Conservation (phyloP, 2,113 vertebrate genomes). For the Canis aureus region DNA sequence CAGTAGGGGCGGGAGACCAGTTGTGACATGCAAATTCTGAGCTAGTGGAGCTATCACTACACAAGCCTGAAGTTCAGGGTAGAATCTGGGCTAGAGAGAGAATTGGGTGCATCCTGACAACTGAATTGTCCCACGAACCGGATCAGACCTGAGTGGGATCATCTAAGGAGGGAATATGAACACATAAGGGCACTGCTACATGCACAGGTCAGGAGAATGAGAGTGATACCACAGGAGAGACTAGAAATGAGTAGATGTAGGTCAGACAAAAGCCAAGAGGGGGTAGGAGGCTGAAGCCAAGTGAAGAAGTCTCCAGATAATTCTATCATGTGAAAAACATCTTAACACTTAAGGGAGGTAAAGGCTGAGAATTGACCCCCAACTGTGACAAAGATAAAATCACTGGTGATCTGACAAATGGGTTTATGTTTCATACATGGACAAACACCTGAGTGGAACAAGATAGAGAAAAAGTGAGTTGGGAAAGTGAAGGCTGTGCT, state of each 20-base stretch:
- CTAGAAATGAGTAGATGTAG: not conserved
- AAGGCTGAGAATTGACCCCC: not conserved
- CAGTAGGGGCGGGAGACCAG: not conserved
- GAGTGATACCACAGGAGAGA: not conserved
- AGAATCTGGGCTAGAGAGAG: not conserved
- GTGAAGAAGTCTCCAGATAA: not conserved
- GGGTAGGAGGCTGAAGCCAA: not conserved
- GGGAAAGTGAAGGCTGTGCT: not conserved
- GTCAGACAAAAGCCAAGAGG: not conserved
- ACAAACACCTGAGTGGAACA: not conserved
- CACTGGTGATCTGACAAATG: not conserved
- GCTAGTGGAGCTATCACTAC: not conserved
- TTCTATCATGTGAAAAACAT: not conserved
- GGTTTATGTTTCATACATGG: not conserved
- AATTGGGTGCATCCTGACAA: not conserved
- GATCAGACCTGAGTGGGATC: not conserved
- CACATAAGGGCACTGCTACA: not conserved
- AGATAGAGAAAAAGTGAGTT: not conserved
- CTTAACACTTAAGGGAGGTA: not conserved
- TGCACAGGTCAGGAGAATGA: not conserved
- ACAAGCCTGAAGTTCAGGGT: not conserved
- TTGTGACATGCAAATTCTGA: not conserved
- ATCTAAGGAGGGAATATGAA: not conserved
- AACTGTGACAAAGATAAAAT: not conserved
- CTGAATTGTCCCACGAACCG: not conserved